phyloP scores from a whole-genome alignment of 2,888 invertebrate species.

The Morpho deidamia region DNA sequence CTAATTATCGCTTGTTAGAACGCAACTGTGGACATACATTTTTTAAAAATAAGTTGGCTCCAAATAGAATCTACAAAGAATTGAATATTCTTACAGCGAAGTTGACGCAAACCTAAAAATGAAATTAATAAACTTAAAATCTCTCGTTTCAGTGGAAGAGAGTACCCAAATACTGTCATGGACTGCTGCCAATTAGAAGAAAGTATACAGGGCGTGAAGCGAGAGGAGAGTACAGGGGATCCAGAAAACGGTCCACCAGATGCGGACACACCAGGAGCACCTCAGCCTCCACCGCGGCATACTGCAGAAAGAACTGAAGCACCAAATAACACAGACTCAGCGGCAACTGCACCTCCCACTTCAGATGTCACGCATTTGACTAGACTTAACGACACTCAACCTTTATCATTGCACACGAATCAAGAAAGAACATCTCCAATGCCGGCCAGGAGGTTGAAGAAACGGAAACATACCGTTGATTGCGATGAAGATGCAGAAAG shows the following conservation, averaged over 20 bases:
- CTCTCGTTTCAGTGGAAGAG: constrained; percentile 81
- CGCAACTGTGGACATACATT: too few relatives aligned
- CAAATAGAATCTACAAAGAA: too few relatives aligned
- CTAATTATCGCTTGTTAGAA: too few relatives aligned
- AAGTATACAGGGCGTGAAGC: constrained; percentile 87
- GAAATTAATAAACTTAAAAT: too few relatives aligned
- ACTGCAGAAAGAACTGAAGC: constrained; percentile 61
- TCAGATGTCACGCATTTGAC: constrained; percentile 68
- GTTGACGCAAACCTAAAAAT: too few relatives aligned
- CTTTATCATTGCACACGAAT: constrained; percentile 60
- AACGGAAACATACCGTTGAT: constrained; percentile 66
- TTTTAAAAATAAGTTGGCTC: too few relatives aligned
- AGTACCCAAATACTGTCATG: constrained; percentile 94
- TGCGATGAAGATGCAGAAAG: constrained; percentile 63
- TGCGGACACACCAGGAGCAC: constrained; percentile 81
- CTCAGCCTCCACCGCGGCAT: constrained; percentile 57
- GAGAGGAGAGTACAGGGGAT: constrained; percentile 89
- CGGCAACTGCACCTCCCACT: constrained; percentile 62
- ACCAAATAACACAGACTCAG: constrained; percentile 55
- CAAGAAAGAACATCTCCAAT: constrained; percentile 75
- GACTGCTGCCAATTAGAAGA: constrained; percentile 96
- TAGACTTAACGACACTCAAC: constrained; percentile 61
- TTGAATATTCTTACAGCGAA: too few relatives aligned
- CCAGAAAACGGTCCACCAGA: constrained; percentile 94
- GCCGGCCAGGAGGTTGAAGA: constrained; percentile 80